Percentiles rank a stretch among this genome's conserved stretches.
These are phyloP conservation scores for Rhabditoides inermis DNA, from an alignment of 2,888 invertebrate genomes.

Conservation along the genomic window DNA sequence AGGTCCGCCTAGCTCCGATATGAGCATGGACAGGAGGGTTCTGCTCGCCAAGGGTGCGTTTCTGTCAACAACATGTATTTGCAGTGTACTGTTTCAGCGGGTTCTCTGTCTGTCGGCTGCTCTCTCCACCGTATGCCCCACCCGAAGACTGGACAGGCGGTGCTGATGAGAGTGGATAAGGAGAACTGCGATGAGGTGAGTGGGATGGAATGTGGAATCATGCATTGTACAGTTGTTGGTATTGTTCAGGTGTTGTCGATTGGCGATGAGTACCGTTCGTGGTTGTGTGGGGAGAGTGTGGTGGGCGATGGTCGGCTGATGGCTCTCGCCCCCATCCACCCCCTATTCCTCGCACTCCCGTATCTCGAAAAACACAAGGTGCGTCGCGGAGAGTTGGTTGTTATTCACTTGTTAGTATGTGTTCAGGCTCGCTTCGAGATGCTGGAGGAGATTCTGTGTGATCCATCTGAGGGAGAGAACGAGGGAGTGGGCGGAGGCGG, in stretches of 20 bases:
- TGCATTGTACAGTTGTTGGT: neutral
- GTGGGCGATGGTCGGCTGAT: conserved; percentile 27
- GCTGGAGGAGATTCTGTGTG: conserved; percentile 29
- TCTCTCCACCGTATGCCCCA: conserved; percentile 6
- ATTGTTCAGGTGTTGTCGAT: conserved; percentile 19
- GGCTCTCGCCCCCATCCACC: conserved; percentile 29
- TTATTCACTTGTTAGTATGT: neutral
- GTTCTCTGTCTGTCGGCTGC: neutral
- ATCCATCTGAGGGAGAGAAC: no score
- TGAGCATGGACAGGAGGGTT: conserved; percentile 13
- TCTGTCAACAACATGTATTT: neutral
- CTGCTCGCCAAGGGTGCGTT: conserved; percentile 14
- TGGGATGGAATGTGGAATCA: conserved; percentile 22
- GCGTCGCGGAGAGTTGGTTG: neutral
- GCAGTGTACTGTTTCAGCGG: neutral
- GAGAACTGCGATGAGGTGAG: conserved; percentile 24
- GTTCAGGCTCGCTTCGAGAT: conserved; percentile 20
- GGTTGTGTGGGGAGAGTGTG: conserved; percentile 36
- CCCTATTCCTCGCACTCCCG: conserved; percentile 33
- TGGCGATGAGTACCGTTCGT: conserved; percentile 28
- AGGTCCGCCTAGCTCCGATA: conserved; percentile 11
- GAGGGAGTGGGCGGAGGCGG: no score
- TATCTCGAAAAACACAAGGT: conserved; percentile 22
- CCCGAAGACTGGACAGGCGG: conserved; percentile 11
- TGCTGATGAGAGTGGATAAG: conserved; percentile 16